Base-by-base conservation (phyloP, 2,888 invertebrate species). In the Melipona beecheii region DNA sequence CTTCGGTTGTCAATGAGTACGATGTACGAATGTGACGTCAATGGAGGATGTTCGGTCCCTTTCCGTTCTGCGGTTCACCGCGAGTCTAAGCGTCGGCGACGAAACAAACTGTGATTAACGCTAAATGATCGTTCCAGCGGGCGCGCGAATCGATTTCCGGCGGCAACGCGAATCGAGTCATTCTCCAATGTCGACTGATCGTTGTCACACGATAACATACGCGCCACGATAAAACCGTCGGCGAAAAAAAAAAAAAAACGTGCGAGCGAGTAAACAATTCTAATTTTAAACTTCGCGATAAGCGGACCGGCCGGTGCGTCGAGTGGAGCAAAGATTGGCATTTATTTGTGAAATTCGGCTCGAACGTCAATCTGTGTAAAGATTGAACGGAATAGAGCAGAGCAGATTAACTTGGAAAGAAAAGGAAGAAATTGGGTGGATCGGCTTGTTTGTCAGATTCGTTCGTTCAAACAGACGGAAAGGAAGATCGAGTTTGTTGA, bases 51-150 rank as follows among this genome's bases (percentile, higher is more conserved):
- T 15, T 62, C 43, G 54, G 31, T 27, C 43, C 49, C 21, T 68
- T 27, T 77, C 27, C 36, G 21, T 64, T 62, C 13, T 5, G 62
- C 76, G 76, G 56, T 43, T 36, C 60, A 19, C 50, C 68, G 24
- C 24, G 11, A 24, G 19, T 21, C 75, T 27, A 36, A 49, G 36
- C 56, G 60, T 81, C 66, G 77, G 81, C 76, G 64, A 69, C 69
- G 75, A 64, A 75, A 78, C 78, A 77, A 50, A 78, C 62, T 68
- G 62, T 76, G 82, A 87, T 87, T 86, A 77, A 86, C 78, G 75
- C 43, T 58, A 60, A 71, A 58, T 24, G 56, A 58, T n/a, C n/a
- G n/a, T 58, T 58, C 56, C 15, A n/a, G 56, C 21, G 27, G 64
- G 11, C 65, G n/a, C 65, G 36, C 65, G 36, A 65, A 11, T 49